Evolutionary conservation across 1,140 invertebrate genomes (phyloP).

Genomic region (Wiebesia pumilae): DNA sequence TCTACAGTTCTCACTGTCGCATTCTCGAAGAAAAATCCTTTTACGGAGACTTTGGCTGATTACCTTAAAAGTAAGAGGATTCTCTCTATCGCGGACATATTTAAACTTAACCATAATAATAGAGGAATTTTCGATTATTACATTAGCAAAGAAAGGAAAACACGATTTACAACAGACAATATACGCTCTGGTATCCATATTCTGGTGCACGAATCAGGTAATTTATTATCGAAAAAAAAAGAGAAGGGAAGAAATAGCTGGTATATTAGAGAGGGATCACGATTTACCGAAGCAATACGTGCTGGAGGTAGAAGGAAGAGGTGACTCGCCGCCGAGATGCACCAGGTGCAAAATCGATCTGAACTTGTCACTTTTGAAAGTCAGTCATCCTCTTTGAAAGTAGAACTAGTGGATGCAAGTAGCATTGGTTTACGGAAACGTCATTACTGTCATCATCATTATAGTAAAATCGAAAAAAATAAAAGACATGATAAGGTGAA

Average conservation of each 20-base stretch:
- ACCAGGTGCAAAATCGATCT: conserved; percentile 56
- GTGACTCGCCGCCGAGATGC: conserved; percentile 72
- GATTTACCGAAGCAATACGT: conserved; percentile 46
- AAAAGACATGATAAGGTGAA: neutral
- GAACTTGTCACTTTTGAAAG: conserved; percentile 37
- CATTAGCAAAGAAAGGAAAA: neutral
- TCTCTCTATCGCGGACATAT: conserved; percentile 25
- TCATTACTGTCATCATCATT: neutral
- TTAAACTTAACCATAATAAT: conserved; percentile 15
- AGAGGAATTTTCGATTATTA: neutral
- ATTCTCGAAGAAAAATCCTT: neutral
- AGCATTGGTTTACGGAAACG: neutral
- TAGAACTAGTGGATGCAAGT: neutral
- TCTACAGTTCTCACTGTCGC: conserved; percentile 58
- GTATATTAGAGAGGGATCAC: conserved; percentile 41
- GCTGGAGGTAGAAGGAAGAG: conserved; percentile 60
- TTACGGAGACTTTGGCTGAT: conserved; percentile 18
- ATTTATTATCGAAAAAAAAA: conserved; percentile 13
- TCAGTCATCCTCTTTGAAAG: neutral
- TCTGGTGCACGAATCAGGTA: neutral
- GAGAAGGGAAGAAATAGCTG: conserved; percentile 36
- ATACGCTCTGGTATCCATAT: neutral
- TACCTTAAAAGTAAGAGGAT: conserved; percentile 14
- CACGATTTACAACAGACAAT: neutral
- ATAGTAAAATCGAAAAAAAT: neutral